Evolutionary conservation across 2,113 vertebrate species (phyloP), one percentile per base, ranked within the genome.

Genomic region (Oxyruncus cristatus): DNA sequence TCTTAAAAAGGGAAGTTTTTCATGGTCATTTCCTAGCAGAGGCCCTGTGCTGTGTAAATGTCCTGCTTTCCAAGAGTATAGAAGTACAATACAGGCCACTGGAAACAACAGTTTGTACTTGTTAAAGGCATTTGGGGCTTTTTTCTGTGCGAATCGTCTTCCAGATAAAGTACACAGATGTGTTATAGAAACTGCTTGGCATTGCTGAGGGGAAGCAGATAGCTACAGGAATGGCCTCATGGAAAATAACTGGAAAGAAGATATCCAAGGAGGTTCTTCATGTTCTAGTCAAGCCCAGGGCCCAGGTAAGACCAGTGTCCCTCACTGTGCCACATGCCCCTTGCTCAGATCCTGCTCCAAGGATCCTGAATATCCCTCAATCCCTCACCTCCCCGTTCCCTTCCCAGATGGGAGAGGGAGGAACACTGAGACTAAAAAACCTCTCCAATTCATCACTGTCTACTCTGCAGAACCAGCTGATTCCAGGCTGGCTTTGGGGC

Each of bases 341-440:
- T 52, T 23, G 27, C 59, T 49, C 58, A 39, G 56, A 7, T 6
- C 49, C 80, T 5, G 6, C 67, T 66, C 18, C 63, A n/a, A n/a
- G 26, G 30, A 24, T 39, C 37, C 72, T 2, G 15, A 35, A 4
- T 2, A 47, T 61, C 79, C 22, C 71, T 23, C 81, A 22, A 14
- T 6, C 76, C 4, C 0, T 77, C 20, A 62, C 52, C 65, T 53
- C 80, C 41, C 49, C 52, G 6, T 21, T 47, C 42, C 41, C 71
- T 55, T 50, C 50, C 22, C 68, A 50, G 71, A 33, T 11, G 22
- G 53, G 30, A 88, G 23, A 68, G 15, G 41, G 53, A 88, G 52
- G 50, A 72, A 56, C 0, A 1, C 20, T 0, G 0, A 14, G 59
- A 13, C 28, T 24, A n/a, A 55, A 50, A 70, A 67, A 9, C 32